Base-by-base conservation (phyloP, 2,113 vertebrate genomes). In the Erythrocercus mccallii region DNA sequence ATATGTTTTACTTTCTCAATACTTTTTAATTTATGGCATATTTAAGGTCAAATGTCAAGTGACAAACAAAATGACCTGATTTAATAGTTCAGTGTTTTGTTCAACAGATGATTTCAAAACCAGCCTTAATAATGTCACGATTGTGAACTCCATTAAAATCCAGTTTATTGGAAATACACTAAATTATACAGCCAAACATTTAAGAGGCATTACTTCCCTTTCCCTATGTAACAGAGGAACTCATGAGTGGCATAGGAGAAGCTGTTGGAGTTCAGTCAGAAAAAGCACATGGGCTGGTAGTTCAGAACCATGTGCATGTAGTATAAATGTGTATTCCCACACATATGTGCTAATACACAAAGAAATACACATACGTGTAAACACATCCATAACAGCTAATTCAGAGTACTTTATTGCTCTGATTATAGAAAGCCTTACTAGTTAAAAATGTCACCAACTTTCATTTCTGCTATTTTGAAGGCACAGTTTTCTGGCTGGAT, bases 151-250 rank as follows among this genome's bases (percentile, higher is more conserved):
- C 51, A 54, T 91, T 78, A 93, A 90, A 94, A 86, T 56, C 37
- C n/a, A 74, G 44, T 90, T 90, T 95, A 92, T 81, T 83, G 35
- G 68, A 86, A 94, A 93, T 40, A 70, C 16, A 81, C 19, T 85
- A 82, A 95, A 96, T 90, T 90, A 91, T 80, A 78, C 56, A 51
- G 51, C 33, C 35, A 81, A 88, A 71, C 11, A 74, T 81, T 93
- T 90, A 88, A 73, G 45, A 86, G 54, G 27, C 50, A 44, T 77
- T 70, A 58, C 60, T 80, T 80, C 62, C 77, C 31, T 76, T 89
- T 61, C 19, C 18, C 13, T 13, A 1, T 8, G 8, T 86, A 54
- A 45, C 1, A 7, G 74, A 58, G 37, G 37, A 88, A 47, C 38
- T 86, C 35, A 69, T 37, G 27, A 88, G 37, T 61, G 54, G 58